A percentile compares a stretch with the other conserved stretches of the same genome.
phyloP scores from a whole-genome alignment of 2,113 vertebrate species.

The Apus apus region DNA sequence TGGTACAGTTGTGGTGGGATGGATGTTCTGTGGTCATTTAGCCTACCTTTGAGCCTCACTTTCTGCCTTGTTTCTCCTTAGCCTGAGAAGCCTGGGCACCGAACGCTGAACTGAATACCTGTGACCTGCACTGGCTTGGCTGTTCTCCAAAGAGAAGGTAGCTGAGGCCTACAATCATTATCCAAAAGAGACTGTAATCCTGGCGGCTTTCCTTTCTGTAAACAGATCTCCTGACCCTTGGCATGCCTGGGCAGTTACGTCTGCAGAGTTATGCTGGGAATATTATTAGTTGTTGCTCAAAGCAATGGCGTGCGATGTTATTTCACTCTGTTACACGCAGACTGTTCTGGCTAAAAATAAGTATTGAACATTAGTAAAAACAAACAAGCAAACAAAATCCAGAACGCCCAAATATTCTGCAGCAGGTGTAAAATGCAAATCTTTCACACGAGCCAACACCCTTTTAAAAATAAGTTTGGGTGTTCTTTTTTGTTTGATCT shows the following conservation, averaged over 20 bases:
- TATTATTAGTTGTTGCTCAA: conserved; percentile 60
- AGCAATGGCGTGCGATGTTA: not conserved
- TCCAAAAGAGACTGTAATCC: conserved; percentile 36
- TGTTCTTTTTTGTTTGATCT: not conserved
- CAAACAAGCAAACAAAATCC: not conserved
- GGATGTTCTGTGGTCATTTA: not conserved
- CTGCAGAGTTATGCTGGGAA: conserved; percentile 45
- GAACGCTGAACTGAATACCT: not conserved
- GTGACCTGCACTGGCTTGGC: not conserved
- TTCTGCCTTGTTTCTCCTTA: not conserved
- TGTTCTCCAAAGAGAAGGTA: not conserved
- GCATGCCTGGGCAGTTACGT: conserved; percentile 45
- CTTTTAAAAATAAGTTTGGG: not conserved
- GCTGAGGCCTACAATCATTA: not conserved
- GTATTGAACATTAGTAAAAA: conserved; percentile 5
- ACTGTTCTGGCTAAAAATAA: conserved; percentile 50
- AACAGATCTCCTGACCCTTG: conserved; percentile 66
- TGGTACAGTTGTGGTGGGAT: not conserved
- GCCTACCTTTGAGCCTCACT: not conserved
- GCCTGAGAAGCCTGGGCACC: not conserved
- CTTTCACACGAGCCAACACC: not conserved
- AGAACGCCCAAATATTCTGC: not conserved
- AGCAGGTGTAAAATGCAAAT: not conserved
- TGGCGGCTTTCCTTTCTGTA: conserved; percentile 47
- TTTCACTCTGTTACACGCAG: conserved; percentile 38